These are phyloP conservation scores for Stigmatopora argus DNA, from an alignment of 2,113 vertebrate genomes.

Conservation along the genomic window DNA sequence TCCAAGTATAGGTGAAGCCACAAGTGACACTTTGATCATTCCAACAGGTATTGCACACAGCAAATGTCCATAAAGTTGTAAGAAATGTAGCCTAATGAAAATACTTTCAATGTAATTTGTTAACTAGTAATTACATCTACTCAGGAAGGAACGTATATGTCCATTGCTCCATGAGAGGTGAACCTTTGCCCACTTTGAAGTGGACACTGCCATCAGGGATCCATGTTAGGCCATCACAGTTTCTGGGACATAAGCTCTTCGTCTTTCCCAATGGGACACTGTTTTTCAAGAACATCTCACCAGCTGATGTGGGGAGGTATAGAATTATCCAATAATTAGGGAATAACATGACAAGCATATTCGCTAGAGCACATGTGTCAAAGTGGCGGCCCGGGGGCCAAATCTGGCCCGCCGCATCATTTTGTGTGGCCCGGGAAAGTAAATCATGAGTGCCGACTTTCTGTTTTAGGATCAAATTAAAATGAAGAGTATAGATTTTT, in stretches of 20 bases:
- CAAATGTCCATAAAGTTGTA: not conserved
- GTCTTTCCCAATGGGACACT: constrained; percentile 75
- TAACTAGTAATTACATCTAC: constrained; percentile 10
- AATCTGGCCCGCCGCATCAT: too few species aligned
- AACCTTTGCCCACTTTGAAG: constrained; percentile 64
- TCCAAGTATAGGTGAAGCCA: constrained; percentile 64
- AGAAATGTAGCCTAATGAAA: not conserved
- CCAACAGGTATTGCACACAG: constrained; percentile 43
- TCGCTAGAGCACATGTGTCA: too few species aligned
- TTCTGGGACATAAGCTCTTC: constrained; percentile 63
- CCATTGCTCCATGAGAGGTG: constrained; percentile 70
- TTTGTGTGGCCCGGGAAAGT: too few species aligned
- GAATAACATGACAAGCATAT: not conserved
- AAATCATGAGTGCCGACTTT: too few species aligned
- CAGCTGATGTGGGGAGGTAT: constrained; percentile 65
- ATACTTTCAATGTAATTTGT: constrained; percentile 3
- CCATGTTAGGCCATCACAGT: constrained; percentile 69
- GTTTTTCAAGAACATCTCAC: constrained; percentile 56
- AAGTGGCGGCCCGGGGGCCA: too few species aligned
- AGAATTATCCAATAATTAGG: not conserved
- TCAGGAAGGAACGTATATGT: constrained; percentile 63
- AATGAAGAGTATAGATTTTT: too few species aligned
- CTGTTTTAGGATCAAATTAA: too few species aligned
- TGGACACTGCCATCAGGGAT: constrained; percentile 67
- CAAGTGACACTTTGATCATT: constrained; percentile 51